Conservation (phyloP, 2,888 invertebrate species). For the Tinea semifulvella region DNA sequence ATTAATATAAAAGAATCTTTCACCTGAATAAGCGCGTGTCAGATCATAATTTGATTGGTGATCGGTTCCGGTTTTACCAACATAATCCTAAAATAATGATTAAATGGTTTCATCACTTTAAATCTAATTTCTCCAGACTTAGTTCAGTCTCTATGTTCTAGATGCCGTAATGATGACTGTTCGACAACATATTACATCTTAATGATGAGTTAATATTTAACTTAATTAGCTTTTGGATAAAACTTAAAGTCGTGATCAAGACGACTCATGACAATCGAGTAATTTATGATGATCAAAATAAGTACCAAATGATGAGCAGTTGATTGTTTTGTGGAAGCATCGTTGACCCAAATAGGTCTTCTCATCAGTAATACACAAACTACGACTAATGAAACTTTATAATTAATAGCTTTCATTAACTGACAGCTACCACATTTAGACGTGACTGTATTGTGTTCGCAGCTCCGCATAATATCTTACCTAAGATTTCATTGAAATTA, state of each 20-base stretch:
- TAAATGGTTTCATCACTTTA: too few species aligned
- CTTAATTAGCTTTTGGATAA: not conserved
- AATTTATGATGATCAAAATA: slow-evolving; percentile 4
- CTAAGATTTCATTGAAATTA: slow-evolving; percentile 10
- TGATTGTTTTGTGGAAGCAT: slow-evolving; percentile 33
- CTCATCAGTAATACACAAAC: slow-evolving; percentile 33
- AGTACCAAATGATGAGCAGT: slow-evolving; percentile 7
- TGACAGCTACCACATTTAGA: slow-evolving; percentile 13
- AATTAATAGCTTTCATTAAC: slow-evolving; percentile 32
- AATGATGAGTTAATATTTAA: too few species aligned
- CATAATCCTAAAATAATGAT: too few species aligned
- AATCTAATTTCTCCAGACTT: too few species aligned
- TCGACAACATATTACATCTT: too few species aligned
- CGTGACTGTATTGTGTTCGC: slow-evolving; percentile 12
- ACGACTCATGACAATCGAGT: not conserved
- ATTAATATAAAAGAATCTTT: too few species aligned
- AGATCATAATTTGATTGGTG: too few species aligned
- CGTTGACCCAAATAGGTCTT: slow-evolving; percentile 42
- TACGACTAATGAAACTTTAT: slow-evolving; percentile 32
- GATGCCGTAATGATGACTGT: too few species aligned
- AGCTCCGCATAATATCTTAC: slow-evolving; percentile 10
- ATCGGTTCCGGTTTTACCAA: too few species aligned
- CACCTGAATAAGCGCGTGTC: too few species aligned
- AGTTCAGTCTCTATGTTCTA: too few species aligned
- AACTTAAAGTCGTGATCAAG: slow-evolving; percentile 8